Evolutionary conservation across 2,888 invertebrate genomes (phyloP).

Genomic region (Dilophus febrilis): DNA sequence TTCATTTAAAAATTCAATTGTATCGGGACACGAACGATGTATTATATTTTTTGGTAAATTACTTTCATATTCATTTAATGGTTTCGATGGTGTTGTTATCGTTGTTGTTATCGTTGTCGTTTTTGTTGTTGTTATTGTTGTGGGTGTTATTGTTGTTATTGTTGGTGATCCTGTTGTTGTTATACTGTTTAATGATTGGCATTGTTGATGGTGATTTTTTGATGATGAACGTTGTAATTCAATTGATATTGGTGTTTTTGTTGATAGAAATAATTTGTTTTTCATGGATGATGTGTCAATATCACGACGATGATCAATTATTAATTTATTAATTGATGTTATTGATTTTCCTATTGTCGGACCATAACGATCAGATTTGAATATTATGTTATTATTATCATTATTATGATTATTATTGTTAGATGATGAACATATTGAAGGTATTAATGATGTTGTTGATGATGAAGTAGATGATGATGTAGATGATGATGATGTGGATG

Average conservation of each 20-base stretch:
- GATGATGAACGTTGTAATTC: no score
- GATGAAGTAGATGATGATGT: background rate
- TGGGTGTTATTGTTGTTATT: slow-evolving; percentile 21
- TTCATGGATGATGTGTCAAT: no score
- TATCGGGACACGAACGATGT: slow-evolving; percentile 19
- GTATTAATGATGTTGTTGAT: background rate
- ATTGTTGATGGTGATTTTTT: background rate
- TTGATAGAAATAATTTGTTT: no score
- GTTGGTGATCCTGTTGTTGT: background rate
- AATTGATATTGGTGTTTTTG: no score
- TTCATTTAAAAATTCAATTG: slow-evolving; percentile 24
- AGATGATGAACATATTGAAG: background rate
- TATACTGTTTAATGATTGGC: background rate
- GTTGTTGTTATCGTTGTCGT: slow-evolving; percentile 9
- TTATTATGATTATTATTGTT: no score
- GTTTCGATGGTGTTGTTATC: slow-evolving; percentile 14
- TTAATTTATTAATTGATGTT: no score
- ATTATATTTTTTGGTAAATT: no score
- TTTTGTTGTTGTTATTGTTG: slow-evolving; percentile 17
- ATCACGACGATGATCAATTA: no score
- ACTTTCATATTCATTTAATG: slow-evolving; percentile 9
- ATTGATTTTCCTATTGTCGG: no score
- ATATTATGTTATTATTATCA: no score
- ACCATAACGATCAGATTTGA: no score
- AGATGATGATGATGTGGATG: background rate